Conservation (phyloP, 2,888 invertebrate genomes). For the Arctia plantaginis region DNA sequence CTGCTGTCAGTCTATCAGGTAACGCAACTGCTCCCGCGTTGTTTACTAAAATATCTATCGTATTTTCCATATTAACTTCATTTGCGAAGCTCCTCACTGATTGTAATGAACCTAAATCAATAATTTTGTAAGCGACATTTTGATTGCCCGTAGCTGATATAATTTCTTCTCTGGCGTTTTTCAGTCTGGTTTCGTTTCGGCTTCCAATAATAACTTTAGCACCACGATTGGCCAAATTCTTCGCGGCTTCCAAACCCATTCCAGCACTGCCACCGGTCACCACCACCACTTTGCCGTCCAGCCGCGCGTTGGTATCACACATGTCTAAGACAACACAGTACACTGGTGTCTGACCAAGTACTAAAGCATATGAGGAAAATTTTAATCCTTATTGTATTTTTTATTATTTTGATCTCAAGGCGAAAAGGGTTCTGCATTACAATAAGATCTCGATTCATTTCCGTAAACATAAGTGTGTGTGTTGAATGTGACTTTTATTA, state of each 20-base stretch:
- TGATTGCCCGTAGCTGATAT: slow-evolving; percentile 66
- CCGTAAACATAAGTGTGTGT: slow-evolving; percentile 22
- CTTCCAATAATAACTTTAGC: slow-evolving; percentile 84
- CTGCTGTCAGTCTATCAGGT: slow-evolving; percentile 83
- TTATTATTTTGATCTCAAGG: slow-evolving; percentile 50
- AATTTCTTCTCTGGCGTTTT: slow-evolving; percentile 69
- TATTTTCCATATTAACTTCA: slow-evolving; percentile 70
- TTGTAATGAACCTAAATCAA: slow-evolving; percentile 79
- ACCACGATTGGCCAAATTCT: slow-evolving; percentile 77
- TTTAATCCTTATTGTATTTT: slow-evolving; percentile 35
- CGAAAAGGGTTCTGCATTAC: slow-evolving; percentile 49
- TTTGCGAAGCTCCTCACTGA: slow-evolving; percentile 85
- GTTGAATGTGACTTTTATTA: background rate
- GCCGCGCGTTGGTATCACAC: slow-evolving; percentile 63
- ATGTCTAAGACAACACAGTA: slow-evolving; percentile 40
- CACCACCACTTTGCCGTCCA: slow-evolving; percentile 74
- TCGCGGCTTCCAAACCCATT: slow-evolving; percentile 78
- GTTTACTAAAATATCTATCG: slow-evolving; percentile 85
- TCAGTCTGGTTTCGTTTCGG: slow-evolving; percentile 78
- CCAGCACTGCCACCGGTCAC: slow-evolving; percentile 80
- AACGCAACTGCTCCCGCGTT: slow-evolving; percentile 85
- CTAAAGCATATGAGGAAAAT: slow-evolving; percentile 49
- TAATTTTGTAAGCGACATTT: slow-evolving; percentile 64
- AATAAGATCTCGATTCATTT: slow-evolving; percentile 43
- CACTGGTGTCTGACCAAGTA: slow-evolving; percentile 28